phyloP scores from a whole-genome alignment of 92 coral and sea anemone genomes.

The Diadumene lineata region DNA sequence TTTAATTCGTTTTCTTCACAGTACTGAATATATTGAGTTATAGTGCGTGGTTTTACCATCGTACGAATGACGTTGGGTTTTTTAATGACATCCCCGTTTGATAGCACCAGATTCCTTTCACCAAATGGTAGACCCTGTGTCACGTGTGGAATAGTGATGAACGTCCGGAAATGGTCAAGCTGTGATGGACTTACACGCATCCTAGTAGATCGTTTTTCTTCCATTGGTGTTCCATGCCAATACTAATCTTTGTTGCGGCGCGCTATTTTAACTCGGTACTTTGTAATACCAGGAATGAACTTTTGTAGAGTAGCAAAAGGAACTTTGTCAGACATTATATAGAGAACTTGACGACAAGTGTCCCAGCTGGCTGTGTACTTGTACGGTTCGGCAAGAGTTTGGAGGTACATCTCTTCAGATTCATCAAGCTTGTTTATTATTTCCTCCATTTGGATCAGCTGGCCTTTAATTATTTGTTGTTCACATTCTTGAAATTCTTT shows the following conservation, averaged over 20 bases:
- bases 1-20: conserved; percentile 26
- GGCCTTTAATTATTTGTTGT: too few species aligned
- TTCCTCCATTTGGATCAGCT: too few species aligned
- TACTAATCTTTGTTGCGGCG: conserved; percentile 19
- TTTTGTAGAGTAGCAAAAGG: not conserved
- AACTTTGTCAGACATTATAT: conserved; percentile 36
- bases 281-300: conserved; percentile 18
- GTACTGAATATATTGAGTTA: conserved; percentile 20
- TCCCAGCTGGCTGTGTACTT: conserved; percentile 12
- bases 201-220: not conserved
- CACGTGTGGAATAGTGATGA: conserved; percentile 39
- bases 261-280: conserved; percentile 22
- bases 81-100: conserved; percentile 17
- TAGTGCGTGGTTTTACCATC: conserved; percentile 16
- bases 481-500: too few species aligned
- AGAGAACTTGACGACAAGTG: conserved; percentile 34
- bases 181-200: conserved; percentile 4
- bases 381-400: conserved; percentile 18
- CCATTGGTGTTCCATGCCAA: conserved; percentile 29
- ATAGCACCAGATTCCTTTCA: not conserved
- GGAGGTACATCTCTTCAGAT: conserved; percentile 21
- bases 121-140: conserved; percentile 43
- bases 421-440: conserved; percentile 28
- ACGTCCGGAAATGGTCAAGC: conserved; percentile 32
- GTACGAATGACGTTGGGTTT: conserved; percentile 36